These are phyloP conservation scores for Sciurus vulgaris DNA, from an alignment of 2,797 vertebrate species.

Conservation along the genomic window DNA sequence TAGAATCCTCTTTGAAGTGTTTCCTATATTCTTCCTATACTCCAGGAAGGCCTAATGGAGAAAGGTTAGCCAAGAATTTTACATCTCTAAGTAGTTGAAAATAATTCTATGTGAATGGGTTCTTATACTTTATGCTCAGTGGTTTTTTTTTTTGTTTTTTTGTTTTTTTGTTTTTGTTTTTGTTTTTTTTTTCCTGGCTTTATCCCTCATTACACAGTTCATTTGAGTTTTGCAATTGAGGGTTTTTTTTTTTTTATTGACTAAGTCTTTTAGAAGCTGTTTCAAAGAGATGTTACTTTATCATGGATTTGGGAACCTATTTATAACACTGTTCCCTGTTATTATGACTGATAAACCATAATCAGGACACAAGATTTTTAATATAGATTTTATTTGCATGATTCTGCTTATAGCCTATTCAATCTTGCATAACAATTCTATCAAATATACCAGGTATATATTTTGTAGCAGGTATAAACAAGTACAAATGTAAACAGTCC, in stretches of 20 bases:
- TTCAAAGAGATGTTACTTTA: slow-evolving; percentile 9
- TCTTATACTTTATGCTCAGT: background rate
- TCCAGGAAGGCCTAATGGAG: background rate
- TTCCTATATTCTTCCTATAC: background rate
- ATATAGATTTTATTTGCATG: background rate
- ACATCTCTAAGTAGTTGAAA: slow-evolving; percentile 16
- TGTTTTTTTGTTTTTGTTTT: background rate
- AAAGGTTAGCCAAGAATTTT: slow-evolving; percentile 4
- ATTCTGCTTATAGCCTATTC: background rate
- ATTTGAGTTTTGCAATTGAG: background rate
- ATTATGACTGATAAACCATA: background rate
- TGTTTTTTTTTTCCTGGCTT: background rate
- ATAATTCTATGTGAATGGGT: background rate
- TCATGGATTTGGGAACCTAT: background rate
- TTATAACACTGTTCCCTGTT: background rate
- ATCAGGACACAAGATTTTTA: background rate
- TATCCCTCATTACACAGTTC: background rate
- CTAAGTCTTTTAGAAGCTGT: background rate
- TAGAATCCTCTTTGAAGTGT: background rate
- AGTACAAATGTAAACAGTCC: background rate
- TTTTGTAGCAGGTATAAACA: slow-evolving; percentile 8
- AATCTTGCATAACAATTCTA: background rate
- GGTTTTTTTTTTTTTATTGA: background rate
- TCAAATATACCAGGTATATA: background rate
- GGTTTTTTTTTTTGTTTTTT: background rate